Evolutionary conservation across 2,797 vertebrate genomes (phyloP), one percentile per base, ranked within the genome.

Genomic region (Acrocephalus scirpaceus): DNA sequence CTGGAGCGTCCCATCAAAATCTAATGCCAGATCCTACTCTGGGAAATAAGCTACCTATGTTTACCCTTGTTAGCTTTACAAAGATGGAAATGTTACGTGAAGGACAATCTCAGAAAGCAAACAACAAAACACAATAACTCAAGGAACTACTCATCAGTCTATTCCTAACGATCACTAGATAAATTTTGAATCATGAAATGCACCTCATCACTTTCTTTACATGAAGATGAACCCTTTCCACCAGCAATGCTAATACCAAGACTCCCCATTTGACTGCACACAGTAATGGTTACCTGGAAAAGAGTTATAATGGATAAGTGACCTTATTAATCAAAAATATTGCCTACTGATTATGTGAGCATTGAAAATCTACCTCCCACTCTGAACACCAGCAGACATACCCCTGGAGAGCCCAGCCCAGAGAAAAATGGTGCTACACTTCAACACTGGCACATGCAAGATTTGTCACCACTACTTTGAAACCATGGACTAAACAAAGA

Each of bases 181-280:
- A 95, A 58, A 80, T 95, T 94, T 71, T 86, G 69, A 91, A 86
- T 80, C 91, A 92, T 74, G 50, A 96, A 94, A 93, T 97, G 97
- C 87, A 99, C 99, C 98, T 99, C 98, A 91, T 98, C 98, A 2
- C 98, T 98, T 92, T 98, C 98, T 98, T 98, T 98, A 96, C 98
- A 99, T 53, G 98, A 98, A 96, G 98, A 96, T 66, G 98, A 98
- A 81, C 98, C 98, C 91, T 98, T 99, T 95, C 98, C 98, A 95
- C 98, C 99, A 78, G 98, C 98, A 89, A 99, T 99, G 97, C 98
- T 99, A 97, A 99, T 98, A 69, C 99, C 99, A 95, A 99, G 96
- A 95, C 98, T 97, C 30, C 98, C 98, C 84, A 97, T 98, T 96
- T 98, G 98, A 86, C 98, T 98, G 93, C 97, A 98, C 90, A 99